These are phyloP conservation scores for Phrynocephalus guinanensis DNA, from an alignment of 2,797 vertebrate species.

Conservation along the genomic window DNA sequence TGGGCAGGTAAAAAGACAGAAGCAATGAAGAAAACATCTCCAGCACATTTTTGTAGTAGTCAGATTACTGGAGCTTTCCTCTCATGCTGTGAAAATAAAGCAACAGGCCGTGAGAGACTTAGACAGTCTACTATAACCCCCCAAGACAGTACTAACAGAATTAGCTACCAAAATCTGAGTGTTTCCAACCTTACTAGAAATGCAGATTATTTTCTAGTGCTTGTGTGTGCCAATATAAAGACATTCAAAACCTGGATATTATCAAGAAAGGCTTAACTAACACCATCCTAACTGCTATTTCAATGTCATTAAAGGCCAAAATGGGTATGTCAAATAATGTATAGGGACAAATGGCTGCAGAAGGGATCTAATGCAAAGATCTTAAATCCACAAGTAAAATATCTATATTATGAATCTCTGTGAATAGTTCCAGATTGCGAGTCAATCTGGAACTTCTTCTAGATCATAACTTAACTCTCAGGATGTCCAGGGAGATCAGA, in stretches of 20 bases:
- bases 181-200: background rate
- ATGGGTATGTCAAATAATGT: background rate
- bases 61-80: fast-evolving
- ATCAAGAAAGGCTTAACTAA: background rate
- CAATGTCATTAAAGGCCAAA: background rate
- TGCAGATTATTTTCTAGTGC: background rate
- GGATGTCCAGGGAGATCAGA: background rate
- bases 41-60: background rate
- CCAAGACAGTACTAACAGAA: conserved; percentile 20
- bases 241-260: background rate
- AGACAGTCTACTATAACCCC: background rate
- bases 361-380: background rate
- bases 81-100: conserved; percentile 22
- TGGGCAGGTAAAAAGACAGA: background rate
- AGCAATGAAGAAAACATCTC: conserved; percentile 26
- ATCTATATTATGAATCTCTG: background rate
- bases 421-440: background rate
- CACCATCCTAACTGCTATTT: background rate
- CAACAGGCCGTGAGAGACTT: fast-evolving
- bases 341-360: background rate
- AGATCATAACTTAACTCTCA: background rate
- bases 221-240: background rate
- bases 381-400: background rate
- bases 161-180: background rate
- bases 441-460: background rate